A percentile compares a stretch with the other conserved stretches of the same genome.
phyloP scores from a whole-genome alignment of 2,888 invertebrate genomes.

The Thyatira batis region DNA sequence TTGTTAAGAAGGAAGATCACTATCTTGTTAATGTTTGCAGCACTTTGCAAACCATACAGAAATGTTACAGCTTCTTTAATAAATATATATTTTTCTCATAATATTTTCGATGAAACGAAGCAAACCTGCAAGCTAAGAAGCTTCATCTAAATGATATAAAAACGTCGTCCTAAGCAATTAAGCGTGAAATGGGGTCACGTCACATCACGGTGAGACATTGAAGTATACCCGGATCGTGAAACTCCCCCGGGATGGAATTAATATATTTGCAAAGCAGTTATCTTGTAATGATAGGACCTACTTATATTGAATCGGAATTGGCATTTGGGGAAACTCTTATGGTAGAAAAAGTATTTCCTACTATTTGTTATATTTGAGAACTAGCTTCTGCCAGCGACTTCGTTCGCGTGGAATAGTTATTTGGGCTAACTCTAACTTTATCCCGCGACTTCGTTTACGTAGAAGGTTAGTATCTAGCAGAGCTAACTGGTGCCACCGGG shows the following conservation, averaged over 20 bases:
- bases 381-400: too few species aligned
- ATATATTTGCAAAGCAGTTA: conserved; percentile 35
- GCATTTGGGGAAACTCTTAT: background rate
- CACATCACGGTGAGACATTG: conserved; percentile 42
- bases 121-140: background rate
- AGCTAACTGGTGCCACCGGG: too few species aligned
- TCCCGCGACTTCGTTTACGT: too few species aligned
- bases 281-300: conserved; percentile 31
- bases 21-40: background rate
- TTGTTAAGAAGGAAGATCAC: conserved; percentile 2
- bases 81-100: too few species aligned
- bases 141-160: background rate
- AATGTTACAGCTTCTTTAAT: too few species aligned
- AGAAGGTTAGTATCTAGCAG: too few species aligned
- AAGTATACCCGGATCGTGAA: conserved; percentile 25
- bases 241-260: conserved; percentile 28
- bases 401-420: too few species aligned
- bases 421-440: too few species aligned
- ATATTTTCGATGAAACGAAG: background rate
- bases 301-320: conserved; percentile 5
- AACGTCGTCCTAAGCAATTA: conserved; percentile 38
- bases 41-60: too few species aligned
- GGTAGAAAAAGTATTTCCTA: background rate
- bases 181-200: conserved; percentile 49
- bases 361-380: background rate